Percentiles rank a stretch among this genome's conserved stretches.
phyloP scores from a whole-genome alignment of 1,140 invertebrate genomes.

The Dufourea novaeangliae region DNA sequence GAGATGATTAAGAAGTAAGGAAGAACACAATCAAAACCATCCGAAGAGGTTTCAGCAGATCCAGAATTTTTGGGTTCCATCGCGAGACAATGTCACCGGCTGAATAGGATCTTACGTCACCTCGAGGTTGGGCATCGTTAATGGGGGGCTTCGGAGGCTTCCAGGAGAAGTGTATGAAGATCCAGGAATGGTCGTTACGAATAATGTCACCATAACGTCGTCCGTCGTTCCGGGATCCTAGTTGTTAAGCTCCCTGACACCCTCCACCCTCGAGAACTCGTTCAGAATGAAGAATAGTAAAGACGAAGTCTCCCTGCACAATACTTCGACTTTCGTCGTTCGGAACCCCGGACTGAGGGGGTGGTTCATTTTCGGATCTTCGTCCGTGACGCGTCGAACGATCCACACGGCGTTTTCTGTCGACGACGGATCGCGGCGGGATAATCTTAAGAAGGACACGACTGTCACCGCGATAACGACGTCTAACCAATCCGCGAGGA shows the following conservation, averaged over 20 bases:
- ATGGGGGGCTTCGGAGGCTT: constrained; percentile 1
- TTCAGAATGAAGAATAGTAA: constrained; percentile 44
- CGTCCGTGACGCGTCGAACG: constrained; percentile 6
- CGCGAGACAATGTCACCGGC: constrained; percentile 1
- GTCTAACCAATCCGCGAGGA: constrained; percentile 10
- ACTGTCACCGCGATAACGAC: not conserved
- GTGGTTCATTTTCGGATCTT: constrained; percentile 17
- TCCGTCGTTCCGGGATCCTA: constrained; percentile 29
- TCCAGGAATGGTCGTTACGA: constrained; percentile 27
- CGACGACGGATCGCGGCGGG: constrained; percentile 13
- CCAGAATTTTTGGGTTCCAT: not conserved
- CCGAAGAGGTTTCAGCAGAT: too few relatives aligned
- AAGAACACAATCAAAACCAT: too few relatives aligned
- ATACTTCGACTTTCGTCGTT: constrained; percentile 32
- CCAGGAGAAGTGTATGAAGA: constrained; percentile 7
- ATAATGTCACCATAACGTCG: constrained; percentile 30
- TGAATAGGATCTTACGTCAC: constrained; percentile 1
- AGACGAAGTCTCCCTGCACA: constrained; percentile 8
- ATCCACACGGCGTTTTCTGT: not conserved
- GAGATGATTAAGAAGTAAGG: too few relatives aligned
- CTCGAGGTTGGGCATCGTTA: constrained; percentile 12
- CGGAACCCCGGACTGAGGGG: constrained; percentile 10
- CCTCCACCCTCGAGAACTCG: too few relatives aligned
- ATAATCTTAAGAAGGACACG: not conserved
- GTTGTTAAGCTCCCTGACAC: constrained; percentile 11